Percentiles rank a stretch among this genome's conserved stretches.
phyloP scores from a whole-genome alignment of 2,888 invertebrate species.

The Ommatoiulus sabulosus region DNA sequence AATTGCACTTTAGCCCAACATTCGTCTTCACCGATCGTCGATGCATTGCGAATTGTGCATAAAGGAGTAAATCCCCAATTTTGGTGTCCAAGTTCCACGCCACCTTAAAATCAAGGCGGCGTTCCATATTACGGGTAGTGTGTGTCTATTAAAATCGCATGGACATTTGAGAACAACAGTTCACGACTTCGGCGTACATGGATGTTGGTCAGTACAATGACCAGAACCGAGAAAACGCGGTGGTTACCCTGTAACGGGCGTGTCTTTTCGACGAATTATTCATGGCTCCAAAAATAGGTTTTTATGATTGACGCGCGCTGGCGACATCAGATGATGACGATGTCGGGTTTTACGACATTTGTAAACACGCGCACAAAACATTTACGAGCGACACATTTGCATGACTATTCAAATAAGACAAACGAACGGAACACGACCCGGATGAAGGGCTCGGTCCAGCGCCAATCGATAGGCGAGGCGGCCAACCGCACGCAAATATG shows the following conservation, averaged over 20 bases:
- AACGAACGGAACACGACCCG: conserved; percentile 1
- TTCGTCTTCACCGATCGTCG: no score
- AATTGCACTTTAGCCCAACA: no score
- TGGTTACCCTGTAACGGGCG: background rate
- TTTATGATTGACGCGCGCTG: background rate
- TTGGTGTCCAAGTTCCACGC: no score
- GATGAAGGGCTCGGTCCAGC: background rate
- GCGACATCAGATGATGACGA: background rate
- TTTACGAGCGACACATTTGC: conserved; percentile 35
- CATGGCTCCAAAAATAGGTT: background rate
- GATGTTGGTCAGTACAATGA: no score
- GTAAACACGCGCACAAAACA: background rate
- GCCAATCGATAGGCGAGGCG: conserved; percentile 17
- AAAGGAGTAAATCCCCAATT: no score
- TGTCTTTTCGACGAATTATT: background rate
- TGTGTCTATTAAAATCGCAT: no score
- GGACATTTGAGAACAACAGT: no score
- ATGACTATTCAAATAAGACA: conserved; percentile 28
- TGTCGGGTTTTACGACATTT: background rate
- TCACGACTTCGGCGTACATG: no score
- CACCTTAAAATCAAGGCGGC: no score
- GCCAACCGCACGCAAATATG: conserved; percentile 1
- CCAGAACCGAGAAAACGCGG: no score
- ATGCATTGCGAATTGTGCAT: no score
- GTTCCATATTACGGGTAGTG: no score